Evolutionary conservation across 2,888 invertebrate genomes (phyloP), one percentile per base, ranked within the genome.

Genomic region (Pyrochroa serraticornis): DNA sequence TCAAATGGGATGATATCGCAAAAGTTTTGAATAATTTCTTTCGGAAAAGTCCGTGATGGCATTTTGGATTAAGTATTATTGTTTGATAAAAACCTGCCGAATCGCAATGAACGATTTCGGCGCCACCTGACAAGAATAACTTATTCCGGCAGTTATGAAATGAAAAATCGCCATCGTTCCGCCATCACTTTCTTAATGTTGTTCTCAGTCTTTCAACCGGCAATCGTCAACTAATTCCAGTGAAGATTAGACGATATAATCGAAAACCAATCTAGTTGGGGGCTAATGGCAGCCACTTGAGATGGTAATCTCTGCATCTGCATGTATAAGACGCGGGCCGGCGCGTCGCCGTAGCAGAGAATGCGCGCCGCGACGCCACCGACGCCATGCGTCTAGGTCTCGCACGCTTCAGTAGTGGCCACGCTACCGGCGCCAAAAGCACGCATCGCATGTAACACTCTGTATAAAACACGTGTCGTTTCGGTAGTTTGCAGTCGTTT

Each of bases 361-460:
- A 14, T 39, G 47, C 47, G 59, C 60, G 58, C 44, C 45, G 56
- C 57, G 58, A 49, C 65, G 66, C 58, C 58, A 52, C 53, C 62
- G 63, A 46, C 63, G 63, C 62, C 59, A 49, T 62, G 36, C 59
- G 65, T 67, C 65, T 65, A 64, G 65, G 64, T 46, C 58, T 50
- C 59, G 58, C 67, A 63, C 63, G 64, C 63, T 60, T 66, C 64
- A 71, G 71, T 70, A 67, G 70, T 68, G 63, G 66, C 64, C 67
- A 69, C 67, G 71, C 69, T 68, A 58, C 64, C 62, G 69, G 62
- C 65, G 64, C 57, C 52, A 60, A 41, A 56, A 58, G 63, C 64
- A 67, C 69, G 62, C 63, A 53, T 53, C 52, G 22, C 41, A 48
- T 46, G 14, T 57, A 55, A 60, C 62, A 62, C 51, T 60, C 58